Base-by-base conservation (phyloP, 2,797 vertebrate species). In the Hydrolagus colliei region DNA sequence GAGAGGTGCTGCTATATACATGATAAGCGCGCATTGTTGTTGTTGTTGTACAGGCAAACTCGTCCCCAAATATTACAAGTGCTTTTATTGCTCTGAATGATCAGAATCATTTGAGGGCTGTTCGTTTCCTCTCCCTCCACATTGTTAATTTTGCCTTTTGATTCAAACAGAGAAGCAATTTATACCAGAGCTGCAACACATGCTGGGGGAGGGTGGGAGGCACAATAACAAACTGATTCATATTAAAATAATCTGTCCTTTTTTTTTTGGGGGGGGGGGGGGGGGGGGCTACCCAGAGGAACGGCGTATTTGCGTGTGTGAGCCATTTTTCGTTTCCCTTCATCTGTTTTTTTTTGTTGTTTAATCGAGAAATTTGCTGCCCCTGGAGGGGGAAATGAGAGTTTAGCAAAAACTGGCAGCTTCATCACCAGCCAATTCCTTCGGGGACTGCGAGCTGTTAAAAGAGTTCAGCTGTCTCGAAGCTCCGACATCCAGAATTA, bases 341-440 rank as follows among this genome's bases (percentile, higher is more conserved):
- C 20, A 86, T 32, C 87, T 87, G 27, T 88, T 87, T 93, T 93
- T 88, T 87, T 93, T 93, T 90, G 65, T 84, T 84, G 79, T 71
- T 90, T 93, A 93, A 93, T 93, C 91, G 92, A 93, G 90, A 90
- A 90, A 90, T 88, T 80, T 85, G 88, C 89, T 92, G 92, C 80
- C 90, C 86, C 91, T 91, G 84, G 78, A 90, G 92, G 91, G 27
- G 90, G 89, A 89, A 80, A 88, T 90, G 89, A 89, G 91, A 93
- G 88, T 92, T 93, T 92, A 93, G 92, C 91, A 93, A 92, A 94
- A 92, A 93, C 90, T 92, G 91, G 92, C 88, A 89, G 89, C 89
- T 92, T 89, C 92, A 94, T 91, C 89, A 90, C 88, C 87, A 91
- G 87, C 90, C 91, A 92, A 92, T 94, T 93, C 94, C 91, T 94